phyloP scores from a whole-genome alignment of 30 jellyfish, hydroid and myxozoan species.

The Hydractinia echinata region DNA sequence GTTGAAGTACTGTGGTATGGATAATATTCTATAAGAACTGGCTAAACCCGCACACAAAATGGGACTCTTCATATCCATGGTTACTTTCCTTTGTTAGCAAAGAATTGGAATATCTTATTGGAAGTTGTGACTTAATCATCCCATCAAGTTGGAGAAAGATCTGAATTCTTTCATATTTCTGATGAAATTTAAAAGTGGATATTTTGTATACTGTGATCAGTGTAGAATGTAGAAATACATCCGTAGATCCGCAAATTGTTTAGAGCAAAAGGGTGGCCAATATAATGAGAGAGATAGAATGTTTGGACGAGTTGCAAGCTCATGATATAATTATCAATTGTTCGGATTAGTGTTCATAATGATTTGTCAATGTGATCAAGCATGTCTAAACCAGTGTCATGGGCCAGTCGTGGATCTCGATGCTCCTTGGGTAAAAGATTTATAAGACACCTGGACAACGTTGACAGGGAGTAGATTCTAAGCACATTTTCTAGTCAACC shows the following conservation, averaged over 20 bases:
- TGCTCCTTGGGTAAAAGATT: conserved; percentile 78
- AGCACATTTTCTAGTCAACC: conserved; percentile 42
- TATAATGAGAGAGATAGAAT: conserved; percentile 36
- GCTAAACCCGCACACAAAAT: background rate
- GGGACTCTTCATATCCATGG: conserved; percentile 16
- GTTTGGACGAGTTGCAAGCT: conserved; percentile 31
- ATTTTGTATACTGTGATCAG: background rate
- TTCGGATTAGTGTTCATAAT: conserved; percentile 72
- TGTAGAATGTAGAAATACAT: conserved; percentile 7
- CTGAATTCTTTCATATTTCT: background rate
- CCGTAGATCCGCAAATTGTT: conserved; percentile 20
- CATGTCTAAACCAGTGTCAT: conserved; percentile 52
- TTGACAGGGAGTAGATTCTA: conserved; percentile 2
- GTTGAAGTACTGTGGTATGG: background rate
- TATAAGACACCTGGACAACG: background rate
- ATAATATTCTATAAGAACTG: background rate
- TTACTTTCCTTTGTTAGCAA: background rate
- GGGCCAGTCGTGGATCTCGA: conserved; percentile 77
- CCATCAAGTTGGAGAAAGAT: background rate
- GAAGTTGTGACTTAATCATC: background rate
- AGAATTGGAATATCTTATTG: background rate
- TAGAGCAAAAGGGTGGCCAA: conserved; percentile 44
- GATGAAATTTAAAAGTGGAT: conserved; percentile 8
- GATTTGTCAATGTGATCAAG: conserved; percentile 43
- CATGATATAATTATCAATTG: conserved; percentile 70